Percentiles rank a stretch among this genome's conserved stretches.
Evolutionary conservation across 2,888 invertebrate genomes (phyloP).

Genomic region (Neoscelio sp.): DNA sequence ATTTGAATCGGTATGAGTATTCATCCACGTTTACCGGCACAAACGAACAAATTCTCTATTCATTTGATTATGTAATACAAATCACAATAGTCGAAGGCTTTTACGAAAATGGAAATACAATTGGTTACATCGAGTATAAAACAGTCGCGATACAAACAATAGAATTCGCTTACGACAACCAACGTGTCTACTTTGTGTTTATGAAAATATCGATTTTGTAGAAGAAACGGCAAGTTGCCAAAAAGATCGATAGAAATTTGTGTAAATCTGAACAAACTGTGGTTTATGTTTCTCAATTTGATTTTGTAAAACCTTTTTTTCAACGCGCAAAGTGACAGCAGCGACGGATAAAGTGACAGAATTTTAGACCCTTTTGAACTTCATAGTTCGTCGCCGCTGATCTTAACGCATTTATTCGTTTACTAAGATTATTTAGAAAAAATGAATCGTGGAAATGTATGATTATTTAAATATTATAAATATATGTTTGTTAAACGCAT

Average conservation of each 20-base stretch:
- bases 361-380: too few species aligned
- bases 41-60: constrained; percentile 28
- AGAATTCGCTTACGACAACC: neutral
- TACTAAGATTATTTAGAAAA: too few species aligned
- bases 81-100: constrained; percentile 31
- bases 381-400: too few species aligned
- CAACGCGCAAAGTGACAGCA: too few species aligned
- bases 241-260: neutral
- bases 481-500: neutral
- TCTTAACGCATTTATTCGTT: too few species aligned
- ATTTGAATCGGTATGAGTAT: constrained; percentile 25
- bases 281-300: too few species aligned
- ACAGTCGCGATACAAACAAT: constrained; percentile 3
- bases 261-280: too few species aligned
- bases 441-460: too few species aligned
- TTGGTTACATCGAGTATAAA: constrained; percentile 15
- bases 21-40: constrained; percentile 9
- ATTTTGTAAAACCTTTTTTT: too few species aligned
- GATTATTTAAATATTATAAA: too few species aligned
- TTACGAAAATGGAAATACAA: constrained; percentile 33
- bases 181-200: neutral
- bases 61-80: constrained; percentile 34
- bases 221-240: neutral
- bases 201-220: constrained; percentile 11
- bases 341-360: too few species aligned